phyloP scores from a whole-genome alignment of 1,140 invertebrate genomes.

The Orussus abietinus region DNA sequence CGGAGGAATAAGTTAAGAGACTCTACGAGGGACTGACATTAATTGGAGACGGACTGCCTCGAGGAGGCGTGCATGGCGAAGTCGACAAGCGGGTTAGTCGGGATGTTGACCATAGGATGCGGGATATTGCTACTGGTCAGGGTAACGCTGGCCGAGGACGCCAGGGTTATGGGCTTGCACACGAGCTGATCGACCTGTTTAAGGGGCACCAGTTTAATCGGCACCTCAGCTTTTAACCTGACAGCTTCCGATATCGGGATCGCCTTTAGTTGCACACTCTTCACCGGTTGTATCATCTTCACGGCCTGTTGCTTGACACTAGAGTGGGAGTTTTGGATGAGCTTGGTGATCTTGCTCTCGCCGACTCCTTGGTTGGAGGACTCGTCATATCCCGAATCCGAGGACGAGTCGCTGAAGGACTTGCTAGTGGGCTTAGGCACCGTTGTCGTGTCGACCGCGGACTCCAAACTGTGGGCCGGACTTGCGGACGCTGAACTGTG shows the following conservation, averaged over 20 bases:
- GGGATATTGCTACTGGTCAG: conserved; percentile 21
- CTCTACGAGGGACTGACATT: conserved; percentile 45
- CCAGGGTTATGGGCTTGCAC: conserved; percentile 38
- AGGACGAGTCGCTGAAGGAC: conserved; percentile 59
- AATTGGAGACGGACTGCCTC: conserved; percentile 48
- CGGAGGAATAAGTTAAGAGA: conserved; percentile 49
- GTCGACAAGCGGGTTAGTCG: conserved; percentile 42
- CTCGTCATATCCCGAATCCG: conserved; percentile 64
- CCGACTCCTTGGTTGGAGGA: conserved; percentile 56
- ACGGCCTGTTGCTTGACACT: conserved; percentile 13
- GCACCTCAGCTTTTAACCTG: conserved; percentile 33
- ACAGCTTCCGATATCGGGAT: conserved; percentile 33
- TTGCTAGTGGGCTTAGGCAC: conserved; percentile 38
- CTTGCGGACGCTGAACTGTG: conserved; percentile 45
- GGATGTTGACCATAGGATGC: conserved; percentile 24
- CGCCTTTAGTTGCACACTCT: conserved; percentile 31
- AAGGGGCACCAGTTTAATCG: conserved; percentile 36
- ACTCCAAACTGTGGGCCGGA: conserved; percentile 44
- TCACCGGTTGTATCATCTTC: conserved; percentile 22
- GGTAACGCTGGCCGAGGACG: conserved; percentile 28
- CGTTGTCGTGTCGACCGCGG: conserved; percentile 24
- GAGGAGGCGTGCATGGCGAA: conserved; percentile 44
- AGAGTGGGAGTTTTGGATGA: conserved; percentile 24
- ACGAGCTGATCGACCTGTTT: conserved; percentile 35
- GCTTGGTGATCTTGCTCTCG: conserved; percentile 38